Evolutionary conservation across 2,888 invertebrate genomes (phyloP), one percentile per base, ranked within the genome.

Genomic region (Macropis europaea): DNA sequence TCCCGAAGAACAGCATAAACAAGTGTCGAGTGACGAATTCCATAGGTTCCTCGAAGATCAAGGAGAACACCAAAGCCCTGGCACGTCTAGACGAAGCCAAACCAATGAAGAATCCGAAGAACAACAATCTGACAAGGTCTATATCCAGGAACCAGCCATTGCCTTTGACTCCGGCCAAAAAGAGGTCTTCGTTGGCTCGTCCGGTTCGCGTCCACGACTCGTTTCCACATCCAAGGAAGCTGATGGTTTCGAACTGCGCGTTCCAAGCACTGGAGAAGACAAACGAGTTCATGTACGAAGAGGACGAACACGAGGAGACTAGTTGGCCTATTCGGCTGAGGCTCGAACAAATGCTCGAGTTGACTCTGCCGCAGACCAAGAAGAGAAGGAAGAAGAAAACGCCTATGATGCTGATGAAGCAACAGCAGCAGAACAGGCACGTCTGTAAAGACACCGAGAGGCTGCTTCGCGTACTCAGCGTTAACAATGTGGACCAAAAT

Each of bases 401-500:
- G 60, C 83, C 82, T 59, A 86, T 86, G 76, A 84, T 83, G 69
- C 81, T 85, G 69, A 77, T 81, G 61, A 83, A 87, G 57, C 60
- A 82, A 79, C 67, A 77, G 79, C 85, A 60, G 80, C 38, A 74
- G 30, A 75, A 73, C 45, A 86, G 78, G 30, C 79, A 85, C 61
- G 81, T 82, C 45, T 88, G 85, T 78, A 88, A 87, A 59, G 90
- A 90, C 77, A 89, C 89, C 67, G 89, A 90, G 77, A 87, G 86
- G 59, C 84, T 90, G 66, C 88, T 90, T 74, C 88, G 88, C 76
- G 89, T 89, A 77, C 84, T 89, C 81, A 88, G 87, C 85, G 84
- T 87, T 62, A 89, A 89, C 77, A 88, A 87, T 82, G 88, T 88
- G 88, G 89, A 90, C 89, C 90, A 89, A 89, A 85, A 88, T 82